A percentile compares a stretch with the other conserved stretches of the same genome.
Conservation (phyloP, 2,888 invertebrate genomes). For the Eupithecia centaureata region DNA sequence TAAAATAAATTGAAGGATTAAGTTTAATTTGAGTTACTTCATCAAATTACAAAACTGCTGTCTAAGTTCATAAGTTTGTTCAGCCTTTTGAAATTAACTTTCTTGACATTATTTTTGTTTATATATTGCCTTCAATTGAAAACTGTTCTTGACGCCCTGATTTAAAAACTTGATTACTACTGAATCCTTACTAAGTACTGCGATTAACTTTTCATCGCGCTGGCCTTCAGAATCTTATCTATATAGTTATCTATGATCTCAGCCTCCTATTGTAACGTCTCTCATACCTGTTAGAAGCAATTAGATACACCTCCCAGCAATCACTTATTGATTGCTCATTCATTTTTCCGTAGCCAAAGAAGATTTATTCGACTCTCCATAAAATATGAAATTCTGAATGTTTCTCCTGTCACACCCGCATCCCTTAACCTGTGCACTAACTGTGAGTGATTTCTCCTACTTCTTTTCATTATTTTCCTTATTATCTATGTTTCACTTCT, state of each 20-base stretch:
- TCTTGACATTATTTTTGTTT: slow-evolving; percentile 50
- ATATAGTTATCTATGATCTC: slow-evolving; percentile 41
- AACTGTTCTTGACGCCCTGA: slow-evolving; percentile 33
- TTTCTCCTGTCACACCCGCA: slow-evolving; percentile 80
- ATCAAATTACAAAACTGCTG: slow-evolving; percentile 46
- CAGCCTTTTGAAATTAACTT: slow-evolving; percentile 45
- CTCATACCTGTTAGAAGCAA: slow-evolving; percentile 47
- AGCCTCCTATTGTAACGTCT: slow-evolving; percentile 42
- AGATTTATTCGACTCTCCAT: slow-evolving; percentile 73
- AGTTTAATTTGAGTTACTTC: slow-evolving; percentile 36
- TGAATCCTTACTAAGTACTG: slow-evolving; percentile 31
- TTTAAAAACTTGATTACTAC: slow-evolving; percentile 32
- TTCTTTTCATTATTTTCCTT: slow-evolving; percentile 73
- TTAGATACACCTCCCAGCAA: slow-evolving; percentile 53
- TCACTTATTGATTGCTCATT: slow-evolving; percentile 68
- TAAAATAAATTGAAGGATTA: slow-evolving; percentile 34
- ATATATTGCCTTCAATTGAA: slow-evolving; percentile 31
- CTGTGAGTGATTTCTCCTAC: slow-evolving; percentile 80
- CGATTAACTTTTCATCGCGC: slow-evolving; percentile 42
- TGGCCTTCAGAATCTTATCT: slow-evolving; percentile 40
- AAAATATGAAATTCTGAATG: slow-evolving; percentile 75
- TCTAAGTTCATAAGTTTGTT: slow-evolving; percentile 43
- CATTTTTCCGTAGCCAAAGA: slow-evolving; percentile 77
- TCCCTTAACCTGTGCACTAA: slow-evolving; percentile 81
- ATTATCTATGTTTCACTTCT: slow-evolving; percentile 66